Evolutionary conservation across 2,888 invertebrate genomes (phyloP).

Genomic region (Pimpla rufipes): DNA sequence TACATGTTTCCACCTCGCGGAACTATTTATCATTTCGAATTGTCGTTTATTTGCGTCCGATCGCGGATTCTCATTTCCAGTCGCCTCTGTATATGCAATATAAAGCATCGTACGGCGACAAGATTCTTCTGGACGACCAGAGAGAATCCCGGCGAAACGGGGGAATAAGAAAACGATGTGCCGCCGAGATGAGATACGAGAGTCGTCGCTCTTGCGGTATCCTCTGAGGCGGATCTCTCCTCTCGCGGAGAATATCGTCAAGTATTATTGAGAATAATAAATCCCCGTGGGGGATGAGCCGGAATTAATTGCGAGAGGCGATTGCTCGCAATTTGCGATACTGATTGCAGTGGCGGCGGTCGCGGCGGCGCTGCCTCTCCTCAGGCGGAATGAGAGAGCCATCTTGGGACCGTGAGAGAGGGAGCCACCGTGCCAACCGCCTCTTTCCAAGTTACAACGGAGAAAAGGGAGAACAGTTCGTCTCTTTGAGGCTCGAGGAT

Average conservation of each 20-base stretch:
- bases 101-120: slow-evolving; percentile 36
- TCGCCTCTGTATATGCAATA: background rate
- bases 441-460: slow-evolving; percentile 39
- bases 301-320: slow-evolving; percentile 81
- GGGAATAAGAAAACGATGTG: slow-evolving; percentile 57
- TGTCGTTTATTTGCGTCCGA: slow-evolving; percentile 18
- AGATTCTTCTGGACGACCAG: slow-evolving; percentile 55
- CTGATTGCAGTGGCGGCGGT: slow-evolving; percentile 80
- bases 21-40: slow-evolving; percentile 46
- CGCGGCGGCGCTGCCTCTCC: slow-evolving; percentile 35
- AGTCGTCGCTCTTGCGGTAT: slow-evolving; percentile 48
- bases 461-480: slow-evolving; percentile 66
- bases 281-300: slow-evolving; percentile 77
- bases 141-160: slow-evolving; percentile 34
- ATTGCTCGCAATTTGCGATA: slow-evolving; percentile 83
- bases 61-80: slow-evolving; percentile 51
- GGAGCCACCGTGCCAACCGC: slow-evolving; percentile 36
- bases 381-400: slow-evolving; percentile 47
- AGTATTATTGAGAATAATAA: slow-evolving; percentile 72
- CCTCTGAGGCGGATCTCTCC: slow-evolving; percentile 14
- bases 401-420: slow-evolving; percentile 57
- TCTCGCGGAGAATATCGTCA: slow-evolving; percentile 60
- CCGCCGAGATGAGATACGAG: slow-evolving; percentile 48
- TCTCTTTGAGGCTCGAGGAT: slow-evolving; percentile 79
- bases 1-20: background rate